Conservation (phyloP, 92 coral and sea anemone species). For the Parazoanthus atlanticus region DNA sequence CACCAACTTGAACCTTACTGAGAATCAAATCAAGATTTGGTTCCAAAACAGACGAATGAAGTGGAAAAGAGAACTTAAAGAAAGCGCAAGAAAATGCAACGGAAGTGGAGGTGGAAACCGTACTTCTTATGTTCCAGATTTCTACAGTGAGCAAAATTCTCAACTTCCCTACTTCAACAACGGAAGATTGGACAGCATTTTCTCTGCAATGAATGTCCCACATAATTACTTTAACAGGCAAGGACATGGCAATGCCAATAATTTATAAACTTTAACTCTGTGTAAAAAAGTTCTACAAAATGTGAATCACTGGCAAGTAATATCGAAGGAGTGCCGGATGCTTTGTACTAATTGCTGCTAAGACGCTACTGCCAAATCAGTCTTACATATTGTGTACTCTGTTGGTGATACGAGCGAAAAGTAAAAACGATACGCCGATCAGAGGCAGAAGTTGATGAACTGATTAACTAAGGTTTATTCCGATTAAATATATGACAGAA, state of each 20-base stretch:
- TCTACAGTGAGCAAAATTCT: constrained; percentile 28
- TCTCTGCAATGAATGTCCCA: constrained; percentile 31
- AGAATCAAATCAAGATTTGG: constrained; percentile 98
- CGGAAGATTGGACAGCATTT: constrained; percentile 33
- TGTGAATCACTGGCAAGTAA: not conserved
- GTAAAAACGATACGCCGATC: not conserved
- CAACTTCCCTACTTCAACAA: constrained; percentile 20
- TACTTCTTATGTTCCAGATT: constrained; percentile 11
- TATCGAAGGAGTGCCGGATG: not conserved
- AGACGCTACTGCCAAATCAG: not conserved
- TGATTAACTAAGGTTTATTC: not conserved
- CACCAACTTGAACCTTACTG: constrained; percentile 87
- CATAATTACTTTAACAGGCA: constrained; percentile 26
- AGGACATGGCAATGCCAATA: constrained; percentile 13
- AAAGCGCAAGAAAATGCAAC: constrained; percentile 43
- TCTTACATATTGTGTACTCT: not conserved
- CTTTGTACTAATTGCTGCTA: too few species aligned
- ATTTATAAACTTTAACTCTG: not conserved
- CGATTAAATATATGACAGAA: not conserved
- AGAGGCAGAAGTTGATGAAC: not conserved
- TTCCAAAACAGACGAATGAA: constrained; percentile 99
- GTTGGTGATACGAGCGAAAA: not conserved
- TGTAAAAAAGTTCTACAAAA: not conserved
- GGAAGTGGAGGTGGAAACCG: constrained; percentile 16
- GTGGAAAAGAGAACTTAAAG: constrained; percentile 97